Evolutionary conservation across 2,888 invertebrate genomes (phyloP), one percentile per base, ranked within the genome.

Genomic region (Euplagia quadripunctaria): DNA sequence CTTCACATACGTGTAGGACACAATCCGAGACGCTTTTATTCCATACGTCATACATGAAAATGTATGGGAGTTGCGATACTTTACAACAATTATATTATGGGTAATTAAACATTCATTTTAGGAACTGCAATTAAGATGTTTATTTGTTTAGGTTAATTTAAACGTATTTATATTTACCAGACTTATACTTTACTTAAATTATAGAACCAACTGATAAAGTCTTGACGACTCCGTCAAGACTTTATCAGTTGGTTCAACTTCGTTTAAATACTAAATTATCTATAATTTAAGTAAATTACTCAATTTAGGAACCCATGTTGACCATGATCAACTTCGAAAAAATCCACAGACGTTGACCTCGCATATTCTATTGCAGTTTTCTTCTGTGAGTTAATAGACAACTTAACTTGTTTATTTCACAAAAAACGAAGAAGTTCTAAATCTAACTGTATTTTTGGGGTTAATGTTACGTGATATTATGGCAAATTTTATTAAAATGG

Each of bases 1-100:
- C 86, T 88, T 88, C 86, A 86, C 87, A 83, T 81, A 82, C 81
- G 79, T 85, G 82, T 84, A 84, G 81, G 79, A 78, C 75, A 83
- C 77, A 82, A 71, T 82, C 65, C 66, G 72, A 82, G 80, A 81
- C 65, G 78, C 66, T 81, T 80, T 82, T 77, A 67, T 77, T 73
- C 68, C 70, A 77, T 82, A 74, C 68, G 65, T 79, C 82, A 83
- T 76, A 70, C 31, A 77, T 68, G 58, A 74, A 77, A 76, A 75
- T 71, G 42, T 66, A 68, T 46, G 58, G 16, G 55, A 31, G 73
- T 71, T 55, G n/a, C 31, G 61, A 61, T 49, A 69, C 69, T 69
- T 52, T 70, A 58, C 70, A 75, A 79, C 64, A 55, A 66, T 74
- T 65, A 52, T 49, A 51, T 58, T 74, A 70, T 20, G 20, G 4